A percentile compares a stretch with the other conserved stretches of the same genome.
These are phyloP conservation scores for Hesperophylax magnus DNA, from an alignment of 1,140 invertebrate genomes.

Conservation along the genomic window DNA sequence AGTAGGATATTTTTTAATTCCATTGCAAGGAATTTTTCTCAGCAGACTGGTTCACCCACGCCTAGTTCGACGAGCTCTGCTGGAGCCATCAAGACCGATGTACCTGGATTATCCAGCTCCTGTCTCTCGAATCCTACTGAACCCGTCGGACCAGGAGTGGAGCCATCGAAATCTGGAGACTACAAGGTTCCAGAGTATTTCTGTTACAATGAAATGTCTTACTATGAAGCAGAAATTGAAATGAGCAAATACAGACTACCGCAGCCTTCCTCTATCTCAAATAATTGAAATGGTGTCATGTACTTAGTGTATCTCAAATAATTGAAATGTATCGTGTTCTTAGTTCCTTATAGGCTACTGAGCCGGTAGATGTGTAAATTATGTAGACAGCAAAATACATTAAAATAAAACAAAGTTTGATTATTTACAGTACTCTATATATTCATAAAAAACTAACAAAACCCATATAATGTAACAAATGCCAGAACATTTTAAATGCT, in stretches of 20 bases:
- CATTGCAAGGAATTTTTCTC: constrained; percentile 33
- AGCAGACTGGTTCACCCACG: constrained; percentile 32
- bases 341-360: no score
- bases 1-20: constrained; percentile 22
- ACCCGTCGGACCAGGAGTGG: constrained; percentile 80
- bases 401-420: constrained; percentile 35
- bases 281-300: not conserved
- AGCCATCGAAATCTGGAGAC: constrained; percentile 76
- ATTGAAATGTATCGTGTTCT: no score
- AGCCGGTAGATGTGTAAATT: not conserved
- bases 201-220: constrained; percentile 83
- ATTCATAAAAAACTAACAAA: constrained; percentile 17
- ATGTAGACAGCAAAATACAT: constrained; percentile 26
- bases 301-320: no score
- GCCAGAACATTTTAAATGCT: constrained; percentile 21
- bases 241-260: constrained; percentile 83
- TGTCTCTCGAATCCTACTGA: constrained; percentile 71
- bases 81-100: constrained; percentile 63
- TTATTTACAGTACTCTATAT: constrained; percentile 28
- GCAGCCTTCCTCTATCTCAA: constrained; percentile 73
- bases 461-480: constrained; percentile 23
- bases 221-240: constrained; percentile 88
- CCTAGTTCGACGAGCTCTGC: not conserved
- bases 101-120: constrained; percentile 76
- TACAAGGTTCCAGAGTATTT: constrained; percentile 94